phyloP scores from a whole-genome alignment of 2,888 invertebrate genomes.

The Diarsia rubi region DNA sequence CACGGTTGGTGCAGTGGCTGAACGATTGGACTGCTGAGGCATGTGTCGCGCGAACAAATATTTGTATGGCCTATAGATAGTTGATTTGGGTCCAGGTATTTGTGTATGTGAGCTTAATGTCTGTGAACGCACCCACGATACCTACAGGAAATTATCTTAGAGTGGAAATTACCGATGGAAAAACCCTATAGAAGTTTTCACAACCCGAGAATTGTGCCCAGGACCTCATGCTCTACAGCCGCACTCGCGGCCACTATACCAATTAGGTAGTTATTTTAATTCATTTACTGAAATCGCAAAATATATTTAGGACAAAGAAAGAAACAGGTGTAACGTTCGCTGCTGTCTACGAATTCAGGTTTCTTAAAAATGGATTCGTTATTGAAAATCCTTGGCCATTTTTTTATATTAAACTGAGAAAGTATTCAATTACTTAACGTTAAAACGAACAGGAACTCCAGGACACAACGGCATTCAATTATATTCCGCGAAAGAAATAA shows the following conservation, averaged over 20 bases:
- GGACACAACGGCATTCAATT: background rate
- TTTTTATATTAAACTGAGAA: background rate
- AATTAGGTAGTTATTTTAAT: background rate
- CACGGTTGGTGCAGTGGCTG: too few species aligned
- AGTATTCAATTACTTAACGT: too few species aligned
- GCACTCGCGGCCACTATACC: background rate
- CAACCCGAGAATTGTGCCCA: background rate
- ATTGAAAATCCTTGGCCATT: background rate
- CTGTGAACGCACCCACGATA: too few species aligned
- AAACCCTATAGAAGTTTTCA: too few species aligned
- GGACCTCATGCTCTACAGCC: background rate
- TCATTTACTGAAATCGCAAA: background rate
- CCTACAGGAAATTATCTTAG: too few species aligned
- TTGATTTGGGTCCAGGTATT: too few species aligned
- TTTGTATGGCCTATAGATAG: too few species aligned
- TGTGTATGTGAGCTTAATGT: too few species aligned
- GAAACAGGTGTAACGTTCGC: background rate
- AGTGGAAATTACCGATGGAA: too few species aligned
- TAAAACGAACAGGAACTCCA: background rate
- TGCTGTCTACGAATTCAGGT: background rate
- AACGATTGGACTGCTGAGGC: too few species aligned
- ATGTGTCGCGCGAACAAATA: too few species aligned
- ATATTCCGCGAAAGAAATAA: background rate
- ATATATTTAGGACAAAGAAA: background rate
- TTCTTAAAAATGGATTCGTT: background rate